Evolutionary conservation across 2,797 vertebrate genomes (phyloP).

Genomic region (Propithecus perrieri): DNA sequence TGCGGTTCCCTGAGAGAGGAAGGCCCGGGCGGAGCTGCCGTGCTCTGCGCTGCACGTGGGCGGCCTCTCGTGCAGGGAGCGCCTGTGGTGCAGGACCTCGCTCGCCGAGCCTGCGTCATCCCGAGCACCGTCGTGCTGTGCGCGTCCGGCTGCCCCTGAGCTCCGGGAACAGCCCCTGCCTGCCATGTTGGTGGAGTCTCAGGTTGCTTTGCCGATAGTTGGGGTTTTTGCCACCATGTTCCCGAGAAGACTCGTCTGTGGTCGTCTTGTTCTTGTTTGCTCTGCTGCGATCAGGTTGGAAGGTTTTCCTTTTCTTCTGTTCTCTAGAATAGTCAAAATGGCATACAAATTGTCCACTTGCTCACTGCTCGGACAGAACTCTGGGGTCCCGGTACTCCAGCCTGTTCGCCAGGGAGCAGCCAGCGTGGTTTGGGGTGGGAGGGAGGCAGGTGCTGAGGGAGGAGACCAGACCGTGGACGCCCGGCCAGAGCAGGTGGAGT

Average conservation of each 20-base stretch:
- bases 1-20: background rate
- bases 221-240: background rate
- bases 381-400: background rate
- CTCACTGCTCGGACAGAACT: background rate
- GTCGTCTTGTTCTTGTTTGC: background rate
- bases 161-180: no score
- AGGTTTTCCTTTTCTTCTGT: background rate
- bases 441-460: background rate
- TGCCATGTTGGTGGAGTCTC: background rate
- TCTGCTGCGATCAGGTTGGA: background rate
- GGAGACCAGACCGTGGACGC: background rate
- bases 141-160: accelerated
- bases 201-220: background rate
- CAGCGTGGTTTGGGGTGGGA: background rate
- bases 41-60: background rate
- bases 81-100: background rate
- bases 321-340: background rate
- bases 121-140: accelerated
- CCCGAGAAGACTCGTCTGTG: background rate
- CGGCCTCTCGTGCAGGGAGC: background rate
- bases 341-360: no score
- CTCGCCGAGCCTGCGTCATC: accelerated
- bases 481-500: background rate
- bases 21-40: no score
- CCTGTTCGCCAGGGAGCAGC: background rate